Conservation (phyloP, 2,888 invertebrate species). For the Tenodera sinensis region DNA sequence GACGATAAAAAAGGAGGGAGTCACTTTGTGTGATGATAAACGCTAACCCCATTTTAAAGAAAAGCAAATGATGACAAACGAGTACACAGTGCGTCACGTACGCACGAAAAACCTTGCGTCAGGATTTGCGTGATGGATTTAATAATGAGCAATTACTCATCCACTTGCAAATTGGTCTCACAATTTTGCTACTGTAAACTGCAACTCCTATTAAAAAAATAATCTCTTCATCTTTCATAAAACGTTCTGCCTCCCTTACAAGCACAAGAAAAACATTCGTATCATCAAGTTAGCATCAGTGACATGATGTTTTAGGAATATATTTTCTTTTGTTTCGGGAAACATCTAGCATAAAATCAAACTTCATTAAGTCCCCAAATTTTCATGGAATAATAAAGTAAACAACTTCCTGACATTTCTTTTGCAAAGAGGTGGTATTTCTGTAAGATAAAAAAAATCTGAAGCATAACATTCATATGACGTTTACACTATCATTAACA, state of each 20-base stretch:
- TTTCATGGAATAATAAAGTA: background rate
- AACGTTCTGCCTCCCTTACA: background rate
- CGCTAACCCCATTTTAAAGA: background rate
- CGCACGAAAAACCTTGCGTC: background rate
- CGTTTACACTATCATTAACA: no score
- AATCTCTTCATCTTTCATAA: background rate
- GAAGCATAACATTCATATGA: no score
- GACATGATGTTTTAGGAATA: background rate
- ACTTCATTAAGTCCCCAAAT: background rate
- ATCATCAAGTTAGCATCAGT: background rate
- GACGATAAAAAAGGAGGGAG: background rate
- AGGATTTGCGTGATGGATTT: background rate
- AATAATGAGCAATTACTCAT: background rate
- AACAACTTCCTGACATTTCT: background rate
- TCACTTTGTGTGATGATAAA: background rate
- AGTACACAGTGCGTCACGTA: background rate
- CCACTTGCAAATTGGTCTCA: background rate
- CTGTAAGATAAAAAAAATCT: no score
- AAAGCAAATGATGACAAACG: background rate
- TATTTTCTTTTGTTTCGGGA: background rate
- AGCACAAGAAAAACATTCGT: background rate
- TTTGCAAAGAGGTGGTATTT: background rate
- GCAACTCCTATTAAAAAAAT: background rate
- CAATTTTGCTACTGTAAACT: background rate
- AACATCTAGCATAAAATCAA: background rate